Base-by-base conservation (phyloP, 2,113 vertebrate species). In the Cercopithecus mona region DNA sequence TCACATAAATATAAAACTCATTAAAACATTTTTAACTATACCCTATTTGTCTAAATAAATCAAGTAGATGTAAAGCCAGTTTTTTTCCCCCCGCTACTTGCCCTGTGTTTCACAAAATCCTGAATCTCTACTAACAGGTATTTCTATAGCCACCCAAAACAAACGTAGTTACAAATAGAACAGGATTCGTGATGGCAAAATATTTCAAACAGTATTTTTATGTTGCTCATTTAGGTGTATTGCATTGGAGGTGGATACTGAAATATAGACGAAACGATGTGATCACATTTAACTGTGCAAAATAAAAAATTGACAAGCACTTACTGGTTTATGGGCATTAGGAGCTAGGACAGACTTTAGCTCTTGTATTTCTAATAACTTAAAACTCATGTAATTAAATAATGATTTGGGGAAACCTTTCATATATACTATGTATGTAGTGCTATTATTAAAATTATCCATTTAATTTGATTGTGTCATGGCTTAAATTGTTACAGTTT, bases 271-370 rank as follows among this genome's bases (percentile, higher is more conserved):
- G 72, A 64, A 88, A 88, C 16, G 82, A 92, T 64, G 7, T 45
- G 90, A 82, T 94, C 88, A 72, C 14, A 1, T 95, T 96, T 92
- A 95, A 96, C 95, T 90, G 2, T 57, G 35, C 14, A 83, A 48
- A 73, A 20, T 82, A 30, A 55, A 87, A 38, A 55, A 72, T 11
- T 59, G 5, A 11, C 14, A 35, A 57, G 83, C 23, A 86, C 9
- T 68, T 50, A 17, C 25, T 32, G 10, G 3, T 35, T 66, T 5
- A 0, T 73, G 35, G 50, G 38, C 68, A 43, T 93, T 52, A 50
- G 27, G 13, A 64, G 6, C 7, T 1, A 40, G 23, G 27, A 79
- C 4, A 66, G 90, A 83, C 18, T 9, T n/a, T 12, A 45, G 78
- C 27, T n/a, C 75, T 81, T 40, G 61, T 14, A 66, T 70, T 17